phyloP scores from a whole-genome alignment of 2,113 vertebrate species.

The Rattus rattus region DNA sequence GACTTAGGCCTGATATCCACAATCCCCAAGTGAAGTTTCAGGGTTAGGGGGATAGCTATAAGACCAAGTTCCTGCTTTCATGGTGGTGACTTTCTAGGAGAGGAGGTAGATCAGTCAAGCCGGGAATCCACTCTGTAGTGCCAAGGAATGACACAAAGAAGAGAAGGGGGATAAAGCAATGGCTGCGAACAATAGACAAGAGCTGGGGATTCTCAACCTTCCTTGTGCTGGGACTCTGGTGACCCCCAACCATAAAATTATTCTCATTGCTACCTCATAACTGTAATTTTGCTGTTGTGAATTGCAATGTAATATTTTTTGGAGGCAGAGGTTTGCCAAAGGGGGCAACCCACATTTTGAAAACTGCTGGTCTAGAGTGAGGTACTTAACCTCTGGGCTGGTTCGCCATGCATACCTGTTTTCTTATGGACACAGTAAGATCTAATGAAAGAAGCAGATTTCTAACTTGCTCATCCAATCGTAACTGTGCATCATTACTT shows the following conservation, averaged over 20 bases:
- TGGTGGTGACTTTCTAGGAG: conserved; percentile 2
- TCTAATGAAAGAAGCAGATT: not conserved
- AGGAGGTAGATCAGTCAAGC: not conserved
- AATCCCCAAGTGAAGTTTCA: not conserved
- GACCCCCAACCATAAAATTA: not conserved
- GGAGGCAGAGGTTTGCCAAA: not conserved
- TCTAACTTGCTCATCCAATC: not conserved
- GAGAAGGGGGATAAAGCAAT: not conserved
- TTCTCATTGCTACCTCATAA: not conserved
- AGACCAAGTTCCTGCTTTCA: conserved; percentile 3
- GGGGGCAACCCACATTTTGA: not conserved
- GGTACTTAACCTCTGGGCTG: not conserved
- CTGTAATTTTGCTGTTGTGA: not conserved
- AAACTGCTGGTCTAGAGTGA: not conserved
- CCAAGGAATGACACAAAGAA: conserved; percentile 2
- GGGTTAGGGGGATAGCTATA: not conserved
- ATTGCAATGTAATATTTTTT: not conserved
- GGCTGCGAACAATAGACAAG: not conserved
- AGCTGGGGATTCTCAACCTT: not conserved
- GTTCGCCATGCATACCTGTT: not conserved
- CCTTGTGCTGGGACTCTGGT: not conserved
- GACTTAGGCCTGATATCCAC: not conserved
- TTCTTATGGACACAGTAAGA: not conserved
- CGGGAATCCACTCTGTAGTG: not conserved
- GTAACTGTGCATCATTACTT: not conserved